These are phyloP conservation scores for Rhagium mordax DNA, from an alignment of 2,888 invertebrate genomes.

Conservation along the genomic window DNA sequence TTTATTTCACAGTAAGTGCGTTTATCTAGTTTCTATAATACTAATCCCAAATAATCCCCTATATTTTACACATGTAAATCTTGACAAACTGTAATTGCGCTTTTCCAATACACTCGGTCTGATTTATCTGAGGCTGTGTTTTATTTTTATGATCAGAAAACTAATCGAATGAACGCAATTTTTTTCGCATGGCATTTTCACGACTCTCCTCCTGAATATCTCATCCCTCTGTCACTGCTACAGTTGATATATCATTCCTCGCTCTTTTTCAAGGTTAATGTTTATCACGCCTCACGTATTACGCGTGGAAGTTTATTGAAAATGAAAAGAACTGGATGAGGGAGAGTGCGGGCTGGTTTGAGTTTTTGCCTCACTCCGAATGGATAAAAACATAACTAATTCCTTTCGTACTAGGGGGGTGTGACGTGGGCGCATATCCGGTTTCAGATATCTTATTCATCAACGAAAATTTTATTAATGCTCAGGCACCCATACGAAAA, in stretches of 20 bases:
- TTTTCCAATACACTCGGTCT: background rate
- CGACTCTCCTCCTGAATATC: background rate
- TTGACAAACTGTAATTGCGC: background rate
- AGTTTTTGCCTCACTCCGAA: background rate
- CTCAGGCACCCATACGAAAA: no score
- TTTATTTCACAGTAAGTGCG: conserved; percentile 1
- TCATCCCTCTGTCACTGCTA: background rate
- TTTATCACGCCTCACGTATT: background rate
- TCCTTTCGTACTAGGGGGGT: background rate
- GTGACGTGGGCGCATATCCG: no score
- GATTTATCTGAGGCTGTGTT: background rate
- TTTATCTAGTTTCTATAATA: background rate
- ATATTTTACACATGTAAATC: background rate
- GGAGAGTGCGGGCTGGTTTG: background rate
- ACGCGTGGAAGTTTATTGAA: background rate
- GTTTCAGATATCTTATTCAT: no score
- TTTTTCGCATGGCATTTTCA: background rate
- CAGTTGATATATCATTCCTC: background rate
- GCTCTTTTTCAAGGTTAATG: background rate
- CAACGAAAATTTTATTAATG: no score
- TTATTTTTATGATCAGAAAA: background rate
- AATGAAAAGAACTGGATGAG: background rate
- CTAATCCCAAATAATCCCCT: background rate
- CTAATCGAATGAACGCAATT: background rate
- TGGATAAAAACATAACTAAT: background rate